phyloP scores from a whole-genome alignment of 2,888 invertebrate genomes.

The Cephus pygmeus region DNA sequence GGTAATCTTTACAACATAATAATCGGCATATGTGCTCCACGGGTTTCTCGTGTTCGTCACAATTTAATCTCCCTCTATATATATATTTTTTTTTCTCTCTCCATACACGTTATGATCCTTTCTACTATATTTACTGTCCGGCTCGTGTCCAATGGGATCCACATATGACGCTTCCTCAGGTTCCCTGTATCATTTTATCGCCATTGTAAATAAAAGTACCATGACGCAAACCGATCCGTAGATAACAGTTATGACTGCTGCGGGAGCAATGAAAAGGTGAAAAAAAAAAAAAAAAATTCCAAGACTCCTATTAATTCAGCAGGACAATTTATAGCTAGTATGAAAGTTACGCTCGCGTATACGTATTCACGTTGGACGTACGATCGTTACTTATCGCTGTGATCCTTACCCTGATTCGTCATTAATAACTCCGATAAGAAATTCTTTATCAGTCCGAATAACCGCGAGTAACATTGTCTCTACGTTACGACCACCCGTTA shows the following conservation, averaged over 20 bases:
- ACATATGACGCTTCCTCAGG: not conserved
- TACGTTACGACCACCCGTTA: constrained; percentile 41
- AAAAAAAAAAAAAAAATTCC: not conserved
- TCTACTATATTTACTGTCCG: constrained; percentile 11
- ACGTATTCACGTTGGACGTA: not conserved
- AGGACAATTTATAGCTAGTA: not conserved
- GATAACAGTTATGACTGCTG: not conserved
- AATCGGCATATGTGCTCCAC: constrained; percentile 29
- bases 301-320: not conserved
- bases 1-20: constrained; percentile 48
- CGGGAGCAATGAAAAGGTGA: not conserved
- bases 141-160: not conserved
- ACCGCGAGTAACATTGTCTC: not conserved
- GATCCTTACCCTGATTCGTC: not conserved
- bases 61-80: not conserved
- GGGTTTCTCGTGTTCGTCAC: not conserved
- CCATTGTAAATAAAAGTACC: constrained; percentile 11
- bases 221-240: not conserved
- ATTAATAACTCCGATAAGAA: not conserved
- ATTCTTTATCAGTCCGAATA: not conserved
- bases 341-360: not conserved
- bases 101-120: not conserved
- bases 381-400: not conserved
- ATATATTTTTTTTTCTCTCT: not conserved
- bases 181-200: constrained; percentile 18